These are phyloP conservation scores for Leucophenga maculata DNA, from an alignment of 2,888 invertebrate genomes.

Conservation along the genomic window DNA sequence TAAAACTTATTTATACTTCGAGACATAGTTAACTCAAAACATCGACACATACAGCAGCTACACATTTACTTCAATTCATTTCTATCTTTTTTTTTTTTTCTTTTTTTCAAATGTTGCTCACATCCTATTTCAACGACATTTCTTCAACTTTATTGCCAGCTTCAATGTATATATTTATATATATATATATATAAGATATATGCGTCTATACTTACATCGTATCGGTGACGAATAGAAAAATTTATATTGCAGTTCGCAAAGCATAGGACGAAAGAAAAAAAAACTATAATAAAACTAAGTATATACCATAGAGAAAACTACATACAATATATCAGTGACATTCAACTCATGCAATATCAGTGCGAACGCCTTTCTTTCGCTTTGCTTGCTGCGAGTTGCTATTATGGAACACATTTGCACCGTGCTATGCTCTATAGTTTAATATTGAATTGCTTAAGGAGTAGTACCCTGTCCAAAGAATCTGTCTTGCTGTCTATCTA, in stretches of 20 bases:
- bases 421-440: slow-evolving; percentile 10
- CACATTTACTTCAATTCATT: slow-evolving; percentile 10
- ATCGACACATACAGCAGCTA: not conserved
- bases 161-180: slow-evolving; percentile 36
- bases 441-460: slow-evolving; percentile 13
- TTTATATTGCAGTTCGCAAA: slow-evolving; percentile 2
- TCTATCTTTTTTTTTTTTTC: too few species aligned
- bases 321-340: slow-evolving; percentile 12
- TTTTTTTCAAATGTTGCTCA: slow-evolving; percentile 32
- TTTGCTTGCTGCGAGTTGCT: not conserved
- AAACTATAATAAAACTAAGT: not conserved
- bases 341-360: too few species aligned
- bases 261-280: not conserved
- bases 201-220: slow-evolving; percentile 52
- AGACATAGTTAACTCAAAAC: not conserved
- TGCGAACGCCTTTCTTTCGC: too few species aligned
- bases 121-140: slow-evolving; percentile 49
- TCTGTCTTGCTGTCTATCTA: not conserved
- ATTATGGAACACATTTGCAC: not conserved
- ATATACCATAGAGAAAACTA: not conserved
- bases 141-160: slow-evolving; percentile 51
- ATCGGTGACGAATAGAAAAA: slow-evolving; percentile 38
- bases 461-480: not conserved
- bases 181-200: slow-evolving; percentile 31
- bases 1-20: not conserved